phyloP scores from a whole-genome alignment of 2,797 vertebrate genomes.

The Hydrocynus forskahlii region DNA sequence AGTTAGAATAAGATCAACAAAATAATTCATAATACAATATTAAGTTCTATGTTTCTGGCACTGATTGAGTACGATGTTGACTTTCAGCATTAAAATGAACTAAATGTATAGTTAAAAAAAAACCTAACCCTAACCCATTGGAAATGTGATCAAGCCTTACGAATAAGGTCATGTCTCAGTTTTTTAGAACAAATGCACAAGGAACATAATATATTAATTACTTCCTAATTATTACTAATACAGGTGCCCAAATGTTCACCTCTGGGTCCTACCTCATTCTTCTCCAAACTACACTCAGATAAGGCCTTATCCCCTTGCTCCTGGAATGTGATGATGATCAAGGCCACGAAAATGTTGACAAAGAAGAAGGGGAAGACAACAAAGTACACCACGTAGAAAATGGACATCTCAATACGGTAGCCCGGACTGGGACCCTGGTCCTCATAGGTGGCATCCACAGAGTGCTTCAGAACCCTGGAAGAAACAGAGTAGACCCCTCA shows the following conservation, averaged over 20 bases:
- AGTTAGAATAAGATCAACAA: too few relatives aligned
- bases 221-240: neutral
- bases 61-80: too few relatives aligned
- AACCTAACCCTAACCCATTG: too few relatives aligned
- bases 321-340: slow-evolving; percentile 99
- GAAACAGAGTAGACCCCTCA: neutral
- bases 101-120: too few relatives aligned
- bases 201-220: neutral
- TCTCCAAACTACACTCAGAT: slow-evolving; percentile 96
- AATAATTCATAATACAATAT: too few relatives aligned
- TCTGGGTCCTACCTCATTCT: slow-evolving; percentile 86
- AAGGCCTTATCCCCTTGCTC: slow-evolving; percentile 97
- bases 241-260: neutral
- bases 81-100: too few relatives aligned
- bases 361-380: slow-evolving; percentile 99
- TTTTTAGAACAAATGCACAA: neutral
- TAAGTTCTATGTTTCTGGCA: too few relatives aligned
- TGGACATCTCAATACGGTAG: slow-evolving; percentile 95
- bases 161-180: neutral
- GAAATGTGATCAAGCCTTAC: too few relatives aligned
- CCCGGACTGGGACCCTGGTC: slow-evolving; percentile 94
- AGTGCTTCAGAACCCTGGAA: slow-evolving; percentile 93
- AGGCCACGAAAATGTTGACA: slow-evolving; percentile 97
- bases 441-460: slow-evolving; percentile 95
- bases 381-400: slow-evolving; percentile 98